Base-by-base conservation (phyloP, 2,888 invertebrate species). In the Ariolimax columbianus region DNA sequence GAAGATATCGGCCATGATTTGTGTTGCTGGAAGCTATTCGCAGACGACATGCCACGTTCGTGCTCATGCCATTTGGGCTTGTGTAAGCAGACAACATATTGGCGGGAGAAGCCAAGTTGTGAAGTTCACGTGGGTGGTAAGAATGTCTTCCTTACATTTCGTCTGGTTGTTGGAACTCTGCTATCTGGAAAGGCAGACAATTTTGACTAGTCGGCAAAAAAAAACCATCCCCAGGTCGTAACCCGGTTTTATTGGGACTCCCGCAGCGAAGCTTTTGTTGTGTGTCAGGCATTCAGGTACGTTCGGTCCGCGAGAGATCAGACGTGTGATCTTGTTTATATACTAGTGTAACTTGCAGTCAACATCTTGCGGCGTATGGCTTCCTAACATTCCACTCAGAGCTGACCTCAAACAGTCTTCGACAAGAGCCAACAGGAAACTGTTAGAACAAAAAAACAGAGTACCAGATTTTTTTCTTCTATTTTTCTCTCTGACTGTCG, bases 91-190 rank as follows among this genome's bases (percentile, higher is more conserved):
- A n/a, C n/a, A n/a, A n/a, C n/a, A 11, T 30, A 30, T 73, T 47
- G 43, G 19, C 2, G 40, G 1, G 2, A 43, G 30, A 43, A 11
- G 11, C 1, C 3, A 63, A 6, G 59, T 63, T 63, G 23, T 63
- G 26, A 9, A n/a, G 1, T 11, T 30, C 23, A 40, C 26, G 26
- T 51, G 75, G 75, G 75, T 75, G 51, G 75, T 23, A 33, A 17
- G 51, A 51, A 75, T 33, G 51, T 36, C 51, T 47, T 51, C 75
- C 51, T 75, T 33, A 6, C 75, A 75, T 51, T 51, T 51, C 75
- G 36, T 75, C 51, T 75, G 75, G 51, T 75, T 51, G 51, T 14
- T 47, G 51, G 30, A 51, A 33, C 33, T 51, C 14, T 11, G 40
- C 38, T 72, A 26, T 72, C 72, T 38, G 72, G 40, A 72, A 40